phyloP scores from a whole-genome alignment of 2,113 vertebrate genomes.

The Amphiprion ocellaris region DNA sequence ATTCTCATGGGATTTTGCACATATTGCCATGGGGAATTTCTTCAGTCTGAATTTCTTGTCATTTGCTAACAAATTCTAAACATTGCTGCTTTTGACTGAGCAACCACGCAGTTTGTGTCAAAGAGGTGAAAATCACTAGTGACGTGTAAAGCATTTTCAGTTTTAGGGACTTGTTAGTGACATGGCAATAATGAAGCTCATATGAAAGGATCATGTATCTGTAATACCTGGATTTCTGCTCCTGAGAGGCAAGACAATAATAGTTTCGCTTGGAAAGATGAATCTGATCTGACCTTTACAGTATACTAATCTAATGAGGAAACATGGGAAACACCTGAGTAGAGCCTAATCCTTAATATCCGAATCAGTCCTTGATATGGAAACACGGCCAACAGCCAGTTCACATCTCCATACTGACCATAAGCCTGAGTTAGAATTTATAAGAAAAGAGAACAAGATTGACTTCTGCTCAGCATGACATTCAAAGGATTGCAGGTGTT shows the following conservation, averaged over 20 bases:
- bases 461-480: background rate
- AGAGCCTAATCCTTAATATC: background rate
- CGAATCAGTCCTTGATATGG: background rate
- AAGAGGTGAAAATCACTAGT: background rate
- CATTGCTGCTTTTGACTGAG: background rate
- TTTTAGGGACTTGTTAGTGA: background rate
- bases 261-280: background rate
- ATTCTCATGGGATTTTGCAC: conserved; percentile 7
- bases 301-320: conserved; percentile 1
- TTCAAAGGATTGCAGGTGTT: conserved; percentile 16
- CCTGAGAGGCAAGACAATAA: background rate
- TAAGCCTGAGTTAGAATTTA: conserved; percentile 1
- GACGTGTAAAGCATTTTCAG: background rate
- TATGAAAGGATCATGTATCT: background rate
- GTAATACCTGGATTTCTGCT: background rate
- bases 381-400: background rate
- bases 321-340: conserved; percentile 4
- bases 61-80: background rate
- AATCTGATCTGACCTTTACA: conserved; percentile 3
- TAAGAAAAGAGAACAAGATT: conserved; percentile 1
- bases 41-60: conserved; percentile 18
- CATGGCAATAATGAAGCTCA: background rate
- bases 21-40: conserved; percentile 25
- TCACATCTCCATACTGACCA: conserved; percentile 12
- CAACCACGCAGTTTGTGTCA: background rate